These are phyloP conservation scores for Carposina sasakii DNA, from an alignment of 1,140 invertebrate genomes.

Conservation along the genomic window DNA sequence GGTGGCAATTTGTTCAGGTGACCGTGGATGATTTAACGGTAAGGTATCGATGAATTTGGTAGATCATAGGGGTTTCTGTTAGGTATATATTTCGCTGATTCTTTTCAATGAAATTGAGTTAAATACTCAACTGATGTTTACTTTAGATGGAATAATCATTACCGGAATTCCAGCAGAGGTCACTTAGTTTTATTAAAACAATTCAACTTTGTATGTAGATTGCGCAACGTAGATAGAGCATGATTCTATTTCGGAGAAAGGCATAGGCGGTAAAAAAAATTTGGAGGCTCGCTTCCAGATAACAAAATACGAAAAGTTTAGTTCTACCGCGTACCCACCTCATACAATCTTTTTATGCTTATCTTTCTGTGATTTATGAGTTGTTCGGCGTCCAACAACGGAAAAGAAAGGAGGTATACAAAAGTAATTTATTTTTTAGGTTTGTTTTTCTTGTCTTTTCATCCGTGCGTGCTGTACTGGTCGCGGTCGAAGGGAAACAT, in stretches of 20 bases:
- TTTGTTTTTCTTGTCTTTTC: slow-evolving; percentile 68
- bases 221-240: too few relatives aligned
- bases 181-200: too few relatives aligned
- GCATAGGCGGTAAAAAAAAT: slow-evolving; percentile 44
- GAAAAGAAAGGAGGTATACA: slow-evolving; percentile 71
- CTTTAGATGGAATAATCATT: too few relatives aligned
- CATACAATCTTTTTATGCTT: slow-evolving; percentile 72
- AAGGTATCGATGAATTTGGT: too few relatives aligned
- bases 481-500: slow-evolving; percentile 55
- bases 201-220: too few relatives aligned
- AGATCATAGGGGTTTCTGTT: not conserved
- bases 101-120: too few relatives aligned
- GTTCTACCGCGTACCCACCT: slow-evolving; percentile 69
- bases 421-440: slow-evolving; percentile 71
- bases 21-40: slow-evolving; percentile 49
- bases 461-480: slow-evolving; percentile 63
- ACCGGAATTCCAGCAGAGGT: too few relatives aligned
- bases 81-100: slow-evolving; percentile 2
- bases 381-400: slow-evolving; percentile 67
- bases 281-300: slow-evolving; percentile 54
- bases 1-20: slow-evolving; percentile 60
- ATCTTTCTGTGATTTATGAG: slow-evolving; percentile 71
- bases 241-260: slow-evolving; percentile 47
- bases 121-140: too few relatives aligned
- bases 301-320: slow-evolving; percentile 69